These are phyloP conservation scores for Leptinotarsa haldemani DNA, from an alignment of 2,888 invertebrate species.

Conservation along the genomic window DNA sequence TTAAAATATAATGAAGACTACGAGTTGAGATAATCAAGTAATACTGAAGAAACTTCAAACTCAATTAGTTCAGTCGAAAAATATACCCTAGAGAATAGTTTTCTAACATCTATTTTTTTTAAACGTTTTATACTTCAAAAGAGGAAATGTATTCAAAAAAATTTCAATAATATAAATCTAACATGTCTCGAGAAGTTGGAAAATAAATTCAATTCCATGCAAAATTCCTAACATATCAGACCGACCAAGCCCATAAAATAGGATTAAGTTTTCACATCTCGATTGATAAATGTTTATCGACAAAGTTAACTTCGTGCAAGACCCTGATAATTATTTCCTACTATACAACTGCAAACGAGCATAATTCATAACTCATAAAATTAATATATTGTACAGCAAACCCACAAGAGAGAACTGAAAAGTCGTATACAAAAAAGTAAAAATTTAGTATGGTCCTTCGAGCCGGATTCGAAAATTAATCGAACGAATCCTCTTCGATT, in stretches of 20 bases:
- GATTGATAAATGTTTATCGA: neutral
- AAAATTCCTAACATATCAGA: neutral
- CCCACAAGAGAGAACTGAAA: neutral
- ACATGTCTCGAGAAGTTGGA: neutral
- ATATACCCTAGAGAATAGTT: too few species aligned
- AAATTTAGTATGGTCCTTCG: neutral
- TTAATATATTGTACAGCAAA: too few species aligned
- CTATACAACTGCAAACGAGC: too few species aligned
- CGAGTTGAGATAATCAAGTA: too few species aligned
- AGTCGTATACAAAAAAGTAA: neutral
- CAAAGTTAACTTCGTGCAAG: neutral
- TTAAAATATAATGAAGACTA: too few species aligned
- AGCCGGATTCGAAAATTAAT: neutral
- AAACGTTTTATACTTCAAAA: too few species aligned
- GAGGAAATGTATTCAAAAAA: too few species aligned
- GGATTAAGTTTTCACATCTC: neutral
- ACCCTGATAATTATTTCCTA: too few species aligned
- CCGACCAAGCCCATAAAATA: neutral
- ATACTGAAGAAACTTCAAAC: too few species aligned
- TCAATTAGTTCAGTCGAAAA: too few species aligned
- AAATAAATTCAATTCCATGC: neutral
- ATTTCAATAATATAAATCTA: neutral
- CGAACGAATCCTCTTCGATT: neutral
- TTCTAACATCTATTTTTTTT: too few species aligned
- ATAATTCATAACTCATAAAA: too few species aligned